These are phyloP conservation scores for Antechinus stuartii DNA, from an alignment of 2,113 vertebrate genomes.

Conservation along the genomic window DNA sequence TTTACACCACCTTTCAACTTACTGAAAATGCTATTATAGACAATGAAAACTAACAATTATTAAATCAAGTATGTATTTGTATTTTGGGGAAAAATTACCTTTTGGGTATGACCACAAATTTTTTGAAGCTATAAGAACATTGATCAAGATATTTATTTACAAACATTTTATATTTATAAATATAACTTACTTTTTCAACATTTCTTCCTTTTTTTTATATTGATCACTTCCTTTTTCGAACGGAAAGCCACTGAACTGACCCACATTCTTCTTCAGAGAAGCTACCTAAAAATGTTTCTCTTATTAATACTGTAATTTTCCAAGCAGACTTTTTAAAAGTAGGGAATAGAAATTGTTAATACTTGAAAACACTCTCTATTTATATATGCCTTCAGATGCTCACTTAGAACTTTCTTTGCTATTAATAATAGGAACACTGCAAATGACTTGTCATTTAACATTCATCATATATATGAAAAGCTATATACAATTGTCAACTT, in stretches of 20 bases:
- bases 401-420: conserved; percentile 30
- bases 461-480: neutral
- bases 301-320: conserved; percentile 52
- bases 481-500: neutral
- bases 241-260: conserved; percentile 95
- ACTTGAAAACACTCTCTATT: conserved; percentile 41
- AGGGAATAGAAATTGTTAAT: neutral
- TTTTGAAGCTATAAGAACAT: conserved; percentile 1
- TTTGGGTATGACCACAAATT: neutral
- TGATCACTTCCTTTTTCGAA: conserved; percentile 92
- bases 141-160: neutral
- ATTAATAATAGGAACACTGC: conserved; percentile 35
- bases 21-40: neutral
- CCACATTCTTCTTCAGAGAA: conserved; percentile 94
- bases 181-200: conserved; percentile 91
- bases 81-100: conserved; percentile 19
- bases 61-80: conserved; percentile 22
- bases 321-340: neutral
- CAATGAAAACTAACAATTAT: neutral
- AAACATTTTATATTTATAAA: conserved; percentile 36
- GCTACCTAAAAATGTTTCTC: conserved; percentile 85
- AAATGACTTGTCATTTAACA: conserved; percentile 14
- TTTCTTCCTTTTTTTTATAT: conserved; percentile 93
- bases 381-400: neutral
- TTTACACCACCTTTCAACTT: neutral